phyloP scores from a whole-genome alignment of 2,797 vertebrate genomes.

The Sandelia bainsii region DNA sequence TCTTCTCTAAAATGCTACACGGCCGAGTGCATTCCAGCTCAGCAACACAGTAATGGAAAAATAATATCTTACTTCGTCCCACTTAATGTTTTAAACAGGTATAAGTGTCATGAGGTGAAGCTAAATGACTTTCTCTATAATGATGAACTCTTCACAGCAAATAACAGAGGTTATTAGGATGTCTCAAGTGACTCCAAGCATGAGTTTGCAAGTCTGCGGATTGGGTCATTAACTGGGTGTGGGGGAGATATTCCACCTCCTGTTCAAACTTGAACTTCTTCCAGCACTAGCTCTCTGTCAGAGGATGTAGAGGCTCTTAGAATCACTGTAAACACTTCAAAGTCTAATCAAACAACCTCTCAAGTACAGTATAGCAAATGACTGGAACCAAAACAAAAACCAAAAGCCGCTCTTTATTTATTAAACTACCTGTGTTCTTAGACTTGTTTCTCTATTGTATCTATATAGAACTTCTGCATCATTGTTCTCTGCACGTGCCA shows the following conservation, averaged over 20 bases:
- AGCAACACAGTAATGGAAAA: constrained; percentile 36
- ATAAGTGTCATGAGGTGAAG: constrained; percentile 45
- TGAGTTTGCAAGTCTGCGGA: constrained; percentile 49
- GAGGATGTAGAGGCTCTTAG: constrained; percentile 25
- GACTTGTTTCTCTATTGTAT: background rate
- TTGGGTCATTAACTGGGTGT: constrained; percentile 7
- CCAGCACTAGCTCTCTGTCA: constrained; percentile 31
- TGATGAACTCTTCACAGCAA: constrained; percentile 33
- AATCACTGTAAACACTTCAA: constrained; percentile 47
- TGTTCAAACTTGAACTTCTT: constrained; percentile 52
- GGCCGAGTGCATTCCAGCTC: constrained; percentile 52
- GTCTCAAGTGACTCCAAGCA: constrained; percentile 43
- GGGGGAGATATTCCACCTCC: constrained; percentile 16
- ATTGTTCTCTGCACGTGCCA: background rate
- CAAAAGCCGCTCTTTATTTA: constrained; percentile 13
- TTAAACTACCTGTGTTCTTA: background rate
- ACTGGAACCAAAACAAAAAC: background rate
- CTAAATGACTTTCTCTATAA: constrained; percentile 37
- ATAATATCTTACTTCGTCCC: constrained; percentile 45
- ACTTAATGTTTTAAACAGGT: constrained; percentile 48
- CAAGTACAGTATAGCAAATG: constrained; percentile 18
- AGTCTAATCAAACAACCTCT: constrained; percentile 53
- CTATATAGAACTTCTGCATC: background rate
- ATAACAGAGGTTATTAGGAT: constrained; percentile 44
- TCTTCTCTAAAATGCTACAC: constrained; percentile 59